These are phyloP conservation scores for Antheraea mylitta DNA, from an alignment of 1,140 invertebrate genomes.

Conservation along the genomic window DNA sequence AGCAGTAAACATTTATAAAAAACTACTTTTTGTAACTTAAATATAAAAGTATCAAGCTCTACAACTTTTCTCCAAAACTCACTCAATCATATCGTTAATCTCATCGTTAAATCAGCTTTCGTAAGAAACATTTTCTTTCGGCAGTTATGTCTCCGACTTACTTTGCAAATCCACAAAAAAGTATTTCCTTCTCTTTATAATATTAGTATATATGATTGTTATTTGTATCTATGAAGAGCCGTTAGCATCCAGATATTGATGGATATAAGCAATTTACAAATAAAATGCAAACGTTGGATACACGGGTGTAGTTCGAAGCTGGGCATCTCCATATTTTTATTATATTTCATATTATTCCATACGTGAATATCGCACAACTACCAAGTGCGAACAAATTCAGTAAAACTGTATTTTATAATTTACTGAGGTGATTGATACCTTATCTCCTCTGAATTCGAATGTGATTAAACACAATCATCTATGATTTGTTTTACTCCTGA, in stretches of 20 bases:
- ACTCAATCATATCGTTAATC: no score
- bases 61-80: no score
- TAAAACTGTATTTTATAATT: neutral
- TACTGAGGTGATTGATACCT: neutral
- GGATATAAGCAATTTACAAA: slow-evolving; percentile 73
- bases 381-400: neutral
- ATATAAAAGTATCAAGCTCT: no score
- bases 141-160: no score
- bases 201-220: slow-evolving; percentile 4
- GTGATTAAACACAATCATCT: slow-evolving; percentile 16
- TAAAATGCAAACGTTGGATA: slow-evolving; percentile 62
- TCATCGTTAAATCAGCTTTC: no score
- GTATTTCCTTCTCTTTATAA: no score
- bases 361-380: slow-evolving; percentile 21
- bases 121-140: no score
- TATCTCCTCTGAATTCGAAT: neutral
- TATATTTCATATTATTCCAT: slow-evolving; percentile 30
- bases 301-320: slow-evolving; percentile 38
- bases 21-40: no score
- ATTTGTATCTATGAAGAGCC: slow-evolving; percentile 31
- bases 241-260: slow-evolving; percentile 49
- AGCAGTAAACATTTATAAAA: no score
- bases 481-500: neutral
- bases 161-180: no score
- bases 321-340: slow-evolving; percentile 30